Evolutionary conservation across 2,888 invertebrate genomes (phyloP).

Genomic region (Phragmatobia fuliginosa): DNA sequence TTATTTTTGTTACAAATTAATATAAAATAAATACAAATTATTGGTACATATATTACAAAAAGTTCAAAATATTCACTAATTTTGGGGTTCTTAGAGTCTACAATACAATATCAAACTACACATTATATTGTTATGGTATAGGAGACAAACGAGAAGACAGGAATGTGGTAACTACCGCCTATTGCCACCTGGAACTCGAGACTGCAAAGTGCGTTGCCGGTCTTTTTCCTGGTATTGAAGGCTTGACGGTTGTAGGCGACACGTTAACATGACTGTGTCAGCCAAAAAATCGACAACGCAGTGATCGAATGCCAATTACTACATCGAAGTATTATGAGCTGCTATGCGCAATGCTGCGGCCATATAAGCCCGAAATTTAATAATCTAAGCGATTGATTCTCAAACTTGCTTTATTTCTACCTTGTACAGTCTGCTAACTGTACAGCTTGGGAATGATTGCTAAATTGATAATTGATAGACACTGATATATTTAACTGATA

Average conservation of each 20-base stretch:
- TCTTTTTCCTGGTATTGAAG: background rate
- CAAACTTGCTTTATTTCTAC: too few species aligned
- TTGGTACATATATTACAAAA: background rate
- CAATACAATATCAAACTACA: background rate
- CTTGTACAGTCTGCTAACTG: too few species aligned
- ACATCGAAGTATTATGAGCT: too few species aligned
- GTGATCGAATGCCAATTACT: background rate
- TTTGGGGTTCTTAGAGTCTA: background rate
- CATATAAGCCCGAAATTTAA: too few species aligned
- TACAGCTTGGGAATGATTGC: too few species aligned
- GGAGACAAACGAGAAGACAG: background rate
- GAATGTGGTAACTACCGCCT: background rate
- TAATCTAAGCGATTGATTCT: too few species aligned
- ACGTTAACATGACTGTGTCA: background rate
- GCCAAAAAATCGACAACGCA: background rate
- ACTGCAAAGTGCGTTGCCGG: background rate
- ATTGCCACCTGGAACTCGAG: background rate
- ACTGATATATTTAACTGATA: too few species aligned
- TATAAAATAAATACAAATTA: background rate
- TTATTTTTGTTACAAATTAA: conserved; percentile 1
- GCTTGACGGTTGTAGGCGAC: too few species aligned
- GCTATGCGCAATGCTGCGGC: too few species aligned
- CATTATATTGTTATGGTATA: background rate
- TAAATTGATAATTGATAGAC: too few species aligned
- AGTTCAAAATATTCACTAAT: background rate